phyloP scores from a whole-genome alignment of 2,113 vertebrate species.

The Clarias batrachus region DNA sequence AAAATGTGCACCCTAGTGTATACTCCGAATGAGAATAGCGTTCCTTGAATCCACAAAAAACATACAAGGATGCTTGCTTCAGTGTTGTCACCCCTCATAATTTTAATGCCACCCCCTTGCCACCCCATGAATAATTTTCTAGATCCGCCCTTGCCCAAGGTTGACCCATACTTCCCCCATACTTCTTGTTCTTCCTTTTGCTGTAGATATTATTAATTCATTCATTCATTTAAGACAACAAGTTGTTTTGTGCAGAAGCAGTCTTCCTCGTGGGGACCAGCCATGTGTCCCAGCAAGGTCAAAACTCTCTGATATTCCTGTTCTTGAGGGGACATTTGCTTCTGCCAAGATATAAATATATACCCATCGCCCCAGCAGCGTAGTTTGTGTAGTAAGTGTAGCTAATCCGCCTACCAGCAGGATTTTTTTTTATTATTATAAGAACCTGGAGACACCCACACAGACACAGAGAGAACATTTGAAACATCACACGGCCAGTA shows the following conservation, averaged over 20 bases:
- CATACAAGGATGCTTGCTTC: too few species aligned
- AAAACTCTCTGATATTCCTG: not conserved
- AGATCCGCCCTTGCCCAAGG: not conserved
- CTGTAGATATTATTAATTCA: too few species aligned
- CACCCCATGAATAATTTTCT: too few species aligned
- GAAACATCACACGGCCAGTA: not conserved
- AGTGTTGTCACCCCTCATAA: too few species aligned
- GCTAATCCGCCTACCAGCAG: not conserved
- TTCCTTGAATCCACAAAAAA: too few species aligned
- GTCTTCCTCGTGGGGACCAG: not conserved
- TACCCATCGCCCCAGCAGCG: too few species aligned
- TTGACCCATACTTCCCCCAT: too few species aligned
- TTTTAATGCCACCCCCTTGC: too few species aligned
- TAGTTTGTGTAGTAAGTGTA: not conserved
- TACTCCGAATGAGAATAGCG: too few species aligned
- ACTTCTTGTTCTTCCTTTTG: too few species aligned
- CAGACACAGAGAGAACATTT: not conserved
- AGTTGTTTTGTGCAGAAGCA: not conserved
- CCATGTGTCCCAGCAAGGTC: not conserved
- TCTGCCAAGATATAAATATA: not conserved
- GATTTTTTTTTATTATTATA: not conserved
- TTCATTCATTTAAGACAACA: too few species aligned
- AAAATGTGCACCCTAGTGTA: too few species aligned
- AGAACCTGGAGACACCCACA: not conserved
- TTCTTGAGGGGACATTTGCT: not conserved